phyloP scores from a whole-genome alignment of 1,140 invertebrate species.

The Globodera ellingtonae region DNA sequence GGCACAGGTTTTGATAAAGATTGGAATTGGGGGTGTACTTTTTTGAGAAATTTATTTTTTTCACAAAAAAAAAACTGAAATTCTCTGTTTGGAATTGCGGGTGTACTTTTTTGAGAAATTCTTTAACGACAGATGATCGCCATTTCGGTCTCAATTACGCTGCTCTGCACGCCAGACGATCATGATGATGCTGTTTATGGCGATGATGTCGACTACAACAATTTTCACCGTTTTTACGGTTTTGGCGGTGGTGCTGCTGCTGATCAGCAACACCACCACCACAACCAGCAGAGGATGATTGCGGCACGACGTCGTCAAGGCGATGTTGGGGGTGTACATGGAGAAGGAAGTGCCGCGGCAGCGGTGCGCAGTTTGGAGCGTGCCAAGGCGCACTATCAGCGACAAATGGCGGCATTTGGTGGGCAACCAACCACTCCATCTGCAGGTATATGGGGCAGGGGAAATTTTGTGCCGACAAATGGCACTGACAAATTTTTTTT shows the following conservation, averaged over 20 bases:
- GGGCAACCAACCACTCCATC: too few relatives aligned
- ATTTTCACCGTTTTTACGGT: too few relatives aligned
- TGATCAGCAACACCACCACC: too few relatives aligned
- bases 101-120: conserved; percentile 7
- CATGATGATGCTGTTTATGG: conserved; percentile 11
- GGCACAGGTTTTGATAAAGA: conserved; percentile 35
- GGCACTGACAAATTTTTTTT: background rate
- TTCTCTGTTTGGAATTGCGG: background rate
- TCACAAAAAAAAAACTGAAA: too few relatives aligned
- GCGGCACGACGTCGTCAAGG: too few relatives aligned
- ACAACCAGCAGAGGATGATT: too few relatives aligned
- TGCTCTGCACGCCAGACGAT: conserved; percentile 35
- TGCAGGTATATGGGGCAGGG: too few relatives aligned
- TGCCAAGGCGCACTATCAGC: conserved; percentile 35
- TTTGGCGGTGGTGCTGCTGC: too few relatives aligned
- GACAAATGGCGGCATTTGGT: background rate
- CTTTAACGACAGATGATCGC: conserved; percentile 26
- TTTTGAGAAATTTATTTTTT: too few relatives aligned
- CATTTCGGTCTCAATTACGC: conserved; percentile 29
- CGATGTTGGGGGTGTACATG: too few relatives aligned
- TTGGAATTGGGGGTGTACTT: too few relatives aligned
- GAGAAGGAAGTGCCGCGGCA: background rate
- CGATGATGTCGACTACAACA: background rate
- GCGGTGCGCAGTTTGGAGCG: conserved; percentile 13
- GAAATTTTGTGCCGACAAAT: background rate